phyloP scores from a whole-genome alignment of 1,140 invertebrate species.

The Amphibalanus amphitrite region DNA sequence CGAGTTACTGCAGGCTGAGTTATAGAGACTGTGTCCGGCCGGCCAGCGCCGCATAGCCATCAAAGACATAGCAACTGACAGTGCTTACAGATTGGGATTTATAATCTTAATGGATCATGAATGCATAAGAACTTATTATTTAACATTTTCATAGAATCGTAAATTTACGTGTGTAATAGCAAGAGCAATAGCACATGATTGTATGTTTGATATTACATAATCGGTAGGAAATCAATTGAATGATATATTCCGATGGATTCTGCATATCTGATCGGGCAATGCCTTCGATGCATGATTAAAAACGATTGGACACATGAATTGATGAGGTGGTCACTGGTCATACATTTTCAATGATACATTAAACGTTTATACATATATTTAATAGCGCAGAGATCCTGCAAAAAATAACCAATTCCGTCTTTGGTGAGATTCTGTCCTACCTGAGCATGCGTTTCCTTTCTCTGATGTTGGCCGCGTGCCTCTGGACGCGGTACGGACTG shows the following conservation, averaged over 20 bases:
- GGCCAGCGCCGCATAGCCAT: background rate
- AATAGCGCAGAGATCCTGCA: too few species aligned
- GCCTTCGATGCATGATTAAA: background rate
- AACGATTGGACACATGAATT: too few species aligned
- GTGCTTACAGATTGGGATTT: background rate
- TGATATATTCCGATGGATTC: too few species aligned
- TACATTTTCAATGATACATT: too few species aligned
- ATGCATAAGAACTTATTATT: background rate
- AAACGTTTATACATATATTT: too few species aligned
- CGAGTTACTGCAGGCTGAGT: slow-evolving; percentile 7
- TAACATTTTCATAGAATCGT: background rate
- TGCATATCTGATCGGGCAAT: background rate
- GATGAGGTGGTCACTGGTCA: too few species aligned
- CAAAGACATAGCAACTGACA: slow-evolving; percentile 6
- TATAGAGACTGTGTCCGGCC: background rate
- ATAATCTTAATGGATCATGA: background rate
- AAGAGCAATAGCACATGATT: slow-evolving; percentile 3
- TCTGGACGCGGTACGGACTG: slow-evolving; percentile 65
- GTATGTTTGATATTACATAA: slow-evolving; percentile 1
- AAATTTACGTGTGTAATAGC: background rate
- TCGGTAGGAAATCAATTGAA: too few species aligned
- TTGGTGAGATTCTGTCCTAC: slow-evolving; percentile 34
- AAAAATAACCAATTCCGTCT: background rate
- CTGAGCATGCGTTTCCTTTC: slow-evolving; percentile 92
- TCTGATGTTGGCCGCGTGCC: slow-evolving; percentile 77